These are phyloP conservation scores for Drosophila ironensis DNA, from an alignment of 1,140 invertebrate species.

Conservation along the genomic window DNA sequence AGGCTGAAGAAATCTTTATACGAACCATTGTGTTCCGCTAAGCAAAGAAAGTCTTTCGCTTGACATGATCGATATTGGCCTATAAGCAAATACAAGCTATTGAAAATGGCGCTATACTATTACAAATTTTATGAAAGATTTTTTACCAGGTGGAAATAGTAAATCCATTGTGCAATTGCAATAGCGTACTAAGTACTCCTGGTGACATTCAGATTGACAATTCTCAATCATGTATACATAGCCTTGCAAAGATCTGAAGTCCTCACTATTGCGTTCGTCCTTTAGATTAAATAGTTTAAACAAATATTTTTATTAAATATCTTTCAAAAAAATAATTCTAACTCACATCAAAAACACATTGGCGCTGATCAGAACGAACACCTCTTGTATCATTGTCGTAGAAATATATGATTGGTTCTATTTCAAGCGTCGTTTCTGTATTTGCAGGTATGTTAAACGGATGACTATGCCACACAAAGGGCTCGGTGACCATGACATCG, in stretches of 20 bases:
- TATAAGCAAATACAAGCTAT: slow-evolving; percentile 34
- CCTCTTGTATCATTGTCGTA: slow-evolving; percentile 69
- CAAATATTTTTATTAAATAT: too few species aligned
- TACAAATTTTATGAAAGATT: not conserved
- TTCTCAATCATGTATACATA: slow-evolving; percentile 79
- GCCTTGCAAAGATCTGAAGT: slow-evolving; percentile 64
- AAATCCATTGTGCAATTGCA: slow-evolving; percentile 80
- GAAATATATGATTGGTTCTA: slow-evolving; percentile 74
- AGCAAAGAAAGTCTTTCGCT: slow-evolving; percentile 63
- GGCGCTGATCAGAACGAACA: slow-evolving; percentile 55
- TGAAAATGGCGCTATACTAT: too few species aligned
- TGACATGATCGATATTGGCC: slow-evolving; percentile 65
- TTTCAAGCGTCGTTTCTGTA: slow-evolving; percentile 59
- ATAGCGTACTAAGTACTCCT: slow-evolving; percentile 71
- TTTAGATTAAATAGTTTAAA: slow-evolving; percentile 4
- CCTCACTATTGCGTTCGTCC: slow-evolving; percentile 56
- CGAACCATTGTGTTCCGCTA: slow-evolving; percentile 69
- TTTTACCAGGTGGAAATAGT: slow-evolving; percentile 79
- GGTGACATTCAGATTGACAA: slow-evolving; percentile 77
- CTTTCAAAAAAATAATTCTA: not conserved
- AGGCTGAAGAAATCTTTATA: not conserved
- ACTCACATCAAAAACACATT: slow-evolving; percentile 77
- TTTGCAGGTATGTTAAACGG: slow-evolving; percentile 55
- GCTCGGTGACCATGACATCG: slow-evolving; percentile 67
- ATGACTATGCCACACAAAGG: slow-evolving; percentile 66